A percentile compares a stretch with the other conserved stretches of the same genome.
phyloP scores from a whole-genome alignment of 2,888 invertebrate species.

The Metellina segmentata region DNA sequence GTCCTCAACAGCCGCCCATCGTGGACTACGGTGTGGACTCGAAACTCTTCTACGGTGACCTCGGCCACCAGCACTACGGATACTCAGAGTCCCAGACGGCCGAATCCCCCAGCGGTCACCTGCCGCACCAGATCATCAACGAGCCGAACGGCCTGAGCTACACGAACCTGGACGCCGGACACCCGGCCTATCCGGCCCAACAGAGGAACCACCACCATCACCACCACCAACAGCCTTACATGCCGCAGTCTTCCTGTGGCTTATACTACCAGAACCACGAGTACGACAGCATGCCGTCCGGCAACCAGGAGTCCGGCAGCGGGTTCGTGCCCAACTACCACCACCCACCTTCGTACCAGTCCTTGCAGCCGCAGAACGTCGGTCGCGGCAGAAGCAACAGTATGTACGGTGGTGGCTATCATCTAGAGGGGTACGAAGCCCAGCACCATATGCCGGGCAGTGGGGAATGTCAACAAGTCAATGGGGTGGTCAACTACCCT shows the following conservation, averaged over 20 bases:
- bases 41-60: slow-evolving; percentile 65
- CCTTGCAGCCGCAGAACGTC: slow-evolving; percentile 18
- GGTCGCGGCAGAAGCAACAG: slow-evolving; percentile 28
- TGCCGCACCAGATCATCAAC: slow-evolving; percentile 77
- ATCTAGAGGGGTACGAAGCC: neutral
- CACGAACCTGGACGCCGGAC: slow-evolving; percentile 85
- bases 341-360: neutral
- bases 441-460: slow-evolving; percentile 17
- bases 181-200: neutral
- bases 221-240: slow-evolving; percentile 32
- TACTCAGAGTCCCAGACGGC: slow-evolving; percentile 44
- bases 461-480: slow-evolving; percentile 75
- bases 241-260: slow-evolving; percentile 2
- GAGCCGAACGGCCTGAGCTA: slow-evolving; percentile 89
- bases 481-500: slow-evolving; percentile 1
- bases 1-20: slow-evolving; percentile 62
- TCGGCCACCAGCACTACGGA: slow-evolving; percentile 53
- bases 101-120: slow-evolving; percentile 59
- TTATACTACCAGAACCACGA: slow-evolving; percentile 33
- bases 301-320: slow-evolving; percentile 5
- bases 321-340: neutral
- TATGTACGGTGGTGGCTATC: slow-evolving; percentile 43
- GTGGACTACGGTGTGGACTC: slow-evolving; percentile 54
- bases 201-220: neutral
- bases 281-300: slow-evolving; percentile 14